A percentile compares a stretch with the other conserved stretches of the same genome.
Evolutionary conservation across 92 coral and sea anemone species (phyloP).

Genomic region (Umimayanthus kanabou): DNA sequence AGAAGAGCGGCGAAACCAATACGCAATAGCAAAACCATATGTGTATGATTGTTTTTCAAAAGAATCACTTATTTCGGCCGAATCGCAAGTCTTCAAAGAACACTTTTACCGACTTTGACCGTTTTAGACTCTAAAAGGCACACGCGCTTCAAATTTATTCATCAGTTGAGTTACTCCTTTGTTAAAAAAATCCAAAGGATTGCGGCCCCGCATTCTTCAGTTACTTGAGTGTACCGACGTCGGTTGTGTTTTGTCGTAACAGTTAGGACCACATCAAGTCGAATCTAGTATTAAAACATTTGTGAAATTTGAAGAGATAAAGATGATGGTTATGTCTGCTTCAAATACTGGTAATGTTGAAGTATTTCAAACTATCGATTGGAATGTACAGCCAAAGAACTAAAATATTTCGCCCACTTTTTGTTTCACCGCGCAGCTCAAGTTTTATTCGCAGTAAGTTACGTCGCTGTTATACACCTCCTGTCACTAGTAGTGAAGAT

Average conservation of each 20-base stretch:
- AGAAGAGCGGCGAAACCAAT: neutral
- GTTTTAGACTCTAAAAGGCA: neutral
- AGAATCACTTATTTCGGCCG: neutral
- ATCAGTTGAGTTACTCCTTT: neutral
- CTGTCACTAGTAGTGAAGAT: too few species aligned
- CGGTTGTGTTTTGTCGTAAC: neutral
- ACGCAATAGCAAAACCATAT: neutral
- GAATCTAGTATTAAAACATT: too few species aligned
- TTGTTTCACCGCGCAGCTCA: too few species aligned
- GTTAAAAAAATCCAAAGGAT: neutral
- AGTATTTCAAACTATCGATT: too few species aligned
- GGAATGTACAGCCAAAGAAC: too few species aligned
- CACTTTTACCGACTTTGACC: neutral
- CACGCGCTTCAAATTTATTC: neutral
- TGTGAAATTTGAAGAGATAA: neutral
- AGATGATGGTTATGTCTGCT: neutral
- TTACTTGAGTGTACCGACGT: neutral
- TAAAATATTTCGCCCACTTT: too few species aligned
- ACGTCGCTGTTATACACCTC: too few species aligned
- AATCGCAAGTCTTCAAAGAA: neutral
- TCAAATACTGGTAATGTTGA: too few species aligned
- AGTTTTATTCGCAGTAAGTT: too few species aligned
- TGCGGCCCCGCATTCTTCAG: neutral
- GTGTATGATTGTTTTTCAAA: neutral
- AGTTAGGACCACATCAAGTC: neutral